Conservation (phyloP, 1,140 invertebrate genomes). For the Procambarus clarkii region DNA sequence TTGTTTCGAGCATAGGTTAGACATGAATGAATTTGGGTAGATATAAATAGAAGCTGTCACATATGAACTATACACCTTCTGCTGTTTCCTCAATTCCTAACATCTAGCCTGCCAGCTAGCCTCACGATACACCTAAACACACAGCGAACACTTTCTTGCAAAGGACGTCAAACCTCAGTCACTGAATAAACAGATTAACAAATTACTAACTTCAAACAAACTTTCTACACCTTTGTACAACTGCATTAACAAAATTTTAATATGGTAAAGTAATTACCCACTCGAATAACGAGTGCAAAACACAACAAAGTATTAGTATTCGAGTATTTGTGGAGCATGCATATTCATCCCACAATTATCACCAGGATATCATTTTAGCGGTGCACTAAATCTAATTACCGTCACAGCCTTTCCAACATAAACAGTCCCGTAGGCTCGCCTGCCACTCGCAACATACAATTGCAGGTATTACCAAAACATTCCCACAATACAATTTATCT, state of each 20-base stretch:
- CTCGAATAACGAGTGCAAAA: background rate
- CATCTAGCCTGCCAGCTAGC: too few relatives aligned
- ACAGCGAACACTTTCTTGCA: too few relatives aligned
- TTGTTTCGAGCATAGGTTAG: too few relatives aligned
- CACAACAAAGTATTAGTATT: background rate
- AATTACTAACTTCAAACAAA: background rate
- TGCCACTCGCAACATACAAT: background rate
- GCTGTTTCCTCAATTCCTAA: too few relatives aligned
- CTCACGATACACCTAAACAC: too few relatives aligned
- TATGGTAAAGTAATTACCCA: background rate
- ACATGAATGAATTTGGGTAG: too few relatives aligned
- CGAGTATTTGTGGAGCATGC: background rate
- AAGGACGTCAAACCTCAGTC: too few relatives aligned
- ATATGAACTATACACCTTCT: too few relatives aligned
- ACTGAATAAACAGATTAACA: too few relatives aligned
- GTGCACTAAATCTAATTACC: conserved; percentile 18
- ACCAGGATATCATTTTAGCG: conserved; percentile 24
- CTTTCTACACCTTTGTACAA: background rate
- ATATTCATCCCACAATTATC: conserved; percentile 16
- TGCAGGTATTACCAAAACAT: conserved; percentile 1
- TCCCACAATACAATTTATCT: background rate
- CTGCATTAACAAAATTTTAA: background rate
- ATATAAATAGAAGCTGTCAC: too few relatives aligned
- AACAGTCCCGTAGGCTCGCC: conserved; percentile 1
- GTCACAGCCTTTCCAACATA: background rate